Evolutionary conservation across 2,797 vertebrate species (phyloP).

Genomic region (Urocyon cinereoargenteus): DNA sequence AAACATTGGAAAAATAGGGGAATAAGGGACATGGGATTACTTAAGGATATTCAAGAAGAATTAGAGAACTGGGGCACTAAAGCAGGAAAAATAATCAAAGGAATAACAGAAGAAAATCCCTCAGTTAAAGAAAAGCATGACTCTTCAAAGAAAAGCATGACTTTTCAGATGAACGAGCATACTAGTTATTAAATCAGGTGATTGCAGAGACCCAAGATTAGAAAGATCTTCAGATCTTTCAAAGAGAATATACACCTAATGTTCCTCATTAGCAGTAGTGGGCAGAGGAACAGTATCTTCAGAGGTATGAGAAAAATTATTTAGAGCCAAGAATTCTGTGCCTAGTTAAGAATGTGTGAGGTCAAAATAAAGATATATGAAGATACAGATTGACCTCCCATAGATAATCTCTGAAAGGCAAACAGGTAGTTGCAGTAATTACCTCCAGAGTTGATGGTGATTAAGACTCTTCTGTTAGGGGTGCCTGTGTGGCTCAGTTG

Average conservation of each 20-base stretch:
- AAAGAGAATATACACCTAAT: not conserved
- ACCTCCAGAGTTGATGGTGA: not conserved
- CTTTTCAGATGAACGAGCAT: conserved; percentile 13
- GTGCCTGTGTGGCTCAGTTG: no score
- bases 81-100: not conserved
- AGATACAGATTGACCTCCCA: not conserved
- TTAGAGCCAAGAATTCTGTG: conserved; percentile 3
- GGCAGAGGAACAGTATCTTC: not conserved
- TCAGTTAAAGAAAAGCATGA: not conserved
- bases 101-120: not conserved
- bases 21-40: not conserved
- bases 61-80: not conserved
- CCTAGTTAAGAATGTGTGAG: not conserved
- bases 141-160: conserved; percentile 13
- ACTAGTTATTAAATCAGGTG: not conserved
- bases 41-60: not conserved
- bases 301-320: not conserved
- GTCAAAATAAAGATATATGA: not conserved
- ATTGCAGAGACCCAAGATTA: not conserved
- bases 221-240: not conserved
- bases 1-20: conserved; percentile 17
- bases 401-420: not conserved
- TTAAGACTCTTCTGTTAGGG: conserved; percentile 12
- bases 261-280: not conserved
- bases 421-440: not conserved